Evolutionary conservation across 2,113 vertebrate genomes (phyloP), one percentile per base, ranked within the genome.

Genomic region (Ceyx cyanopectus): DNA sequence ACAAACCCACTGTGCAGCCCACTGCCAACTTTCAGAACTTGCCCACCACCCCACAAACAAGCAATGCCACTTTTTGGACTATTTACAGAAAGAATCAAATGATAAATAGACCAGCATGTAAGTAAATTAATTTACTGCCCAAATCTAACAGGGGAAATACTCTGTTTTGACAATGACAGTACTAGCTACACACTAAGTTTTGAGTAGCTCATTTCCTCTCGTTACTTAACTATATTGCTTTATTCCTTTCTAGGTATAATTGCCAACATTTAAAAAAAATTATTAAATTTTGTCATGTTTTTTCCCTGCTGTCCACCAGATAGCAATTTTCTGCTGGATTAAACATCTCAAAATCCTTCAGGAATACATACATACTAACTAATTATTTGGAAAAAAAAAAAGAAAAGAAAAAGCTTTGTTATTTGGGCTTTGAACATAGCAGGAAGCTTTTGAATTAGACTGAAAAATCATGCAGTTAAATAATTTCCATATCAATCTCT

Each of bases 261-360:
- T 76, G 78, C 34, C 62, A 58, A 21, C 40, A 17, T 65, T 90
- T 67, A 8, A 0, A 23, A 88, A 81, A 81, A 81, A 84, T 65
- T 18, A 68, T 60, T 26, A 72, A 50, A 60, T 21, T 75, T 43
- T 34, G 27, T 66, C 24, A 37, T 58, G 41, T 14, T 60, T 93
- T 95, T 56, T 23, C 58, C 66, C 54, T 51, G 30, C 62, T 58
- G 77, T 73, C 66, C 74, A 85, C 9, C 67, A 93, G 81, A 93
- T 17, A 89, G 66, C 75, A 88, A 92, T 90, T 96, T 96, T 89
- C 66, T 90, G 58, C 60, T 76, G 75, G 37, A 85, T 81, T 87
- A 89, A 91, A 85, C 51, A 76, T 84, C 70, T 90, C 67, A 73
- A 85, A 93, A 84, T 73, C 70, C 84, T 93, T 69, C 75, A 82